Base-by-base conservation (phyloP, 2,888 invertebrate species). In the Plagiodera versicolora region DNA sequence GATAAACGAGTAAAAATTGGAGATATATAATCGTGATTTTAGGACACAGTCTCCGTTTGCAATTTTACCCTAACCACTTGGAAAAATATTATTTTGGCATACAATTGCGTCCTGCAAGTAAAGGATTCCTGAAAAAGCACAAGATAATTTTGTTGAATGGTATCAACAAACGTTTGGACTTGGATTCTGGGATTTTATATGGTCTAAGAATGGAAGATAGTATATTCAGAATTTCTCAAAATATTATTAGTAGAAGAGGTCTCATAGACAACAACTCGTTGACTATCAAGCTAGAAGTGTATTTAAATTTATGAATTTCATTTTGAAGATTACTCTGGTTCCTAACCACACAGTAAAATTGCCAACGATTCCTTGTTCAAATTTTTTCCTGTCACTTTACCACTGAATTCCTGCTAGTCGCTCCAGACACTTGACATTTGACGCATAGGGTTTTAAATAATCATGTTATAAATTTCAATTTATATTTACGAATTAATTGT, bases 231-330 rank as follows among this genome's bases (percentile, higher is more conserved):
- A 81, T 85, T 67, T 81, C 84, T 1, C 81, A 82, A 60, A 80
- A 81, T 60, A 82, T 81, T 2, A 75, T 86, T 48, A 70, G 79
- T 16, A 77, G 79, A 32, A 75, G 80, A 54, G 76, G 81, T 47
- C 85, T 82, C 67, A 76, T 83, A 18, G 77, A 78, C 61, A 77
- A 82, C 67, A 81, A 84, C 66, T 75, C 79, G 57, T 72, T 85
- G 52, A 74, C 85, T 64, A 77, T 86, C 69, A 85, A 85, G 78
- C 75, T 85, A 51, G 81, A 83, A 66, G 80, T 86, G 58, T 85
- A 81, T 78, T 78, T 85, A 68, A 81, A 80, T 52, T 71, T 67
- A 11, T 71, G 64, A 53, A 54, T 50, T 10, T 39, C 16, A 14
- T 6, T n/a, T 39, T 4, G 9, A 39, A 3, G n/a, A n/a, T n/a